A percentile compares a stretch with the other conserved stretches of the same genome.
Conservation (phyloP, 64 coral and sea anemone species). For the Cladopsammia gracilis region DNA sequence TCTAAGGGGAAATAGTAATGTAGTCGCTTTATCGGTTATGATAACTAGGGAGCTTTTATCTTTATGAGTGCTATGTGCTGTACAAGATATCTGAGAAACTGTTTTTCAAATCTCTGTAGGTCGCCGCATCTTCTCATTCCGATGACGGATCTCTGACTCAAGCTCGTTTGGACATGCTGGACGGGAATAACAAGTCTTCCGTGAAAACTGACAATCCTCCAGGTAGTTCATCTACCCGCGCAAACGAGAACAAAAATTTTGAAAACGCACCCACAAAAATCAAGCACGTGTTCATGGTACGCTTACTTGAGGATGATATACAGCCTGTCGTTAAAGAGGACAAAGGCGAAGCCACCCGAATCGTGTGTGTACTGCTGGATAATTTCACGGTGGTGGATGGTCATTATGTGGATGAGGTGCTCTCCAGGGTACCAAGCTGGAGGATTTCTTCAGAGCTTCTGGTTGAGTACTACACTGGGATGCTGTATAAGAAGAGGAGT, state of each 20-base stretch:
- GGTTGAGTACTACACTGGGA: constrained; percentile 71
- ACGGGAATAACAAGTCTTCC: constrained; percentile 40
- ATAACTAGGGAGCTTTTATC: too few relatives aligned
- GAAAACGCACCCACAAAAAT: neutral
- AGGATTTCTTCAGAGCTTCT: constrained; percentile 68
- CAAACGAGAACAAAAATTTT: neutral
- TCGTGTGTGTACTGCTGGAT: constrained; percentile 85
- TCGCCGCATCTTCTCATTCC: neutral
- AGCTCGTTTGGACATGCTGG: neutral
- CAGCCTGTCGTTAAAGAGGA: constrained; percentile 40
- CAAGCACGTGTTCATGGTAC: constrained; percentile 80
- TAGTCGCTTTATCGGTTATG: too few relatives aligned
- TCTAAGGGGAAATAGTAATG: too few relatives aligned
- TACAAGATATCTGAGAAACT: too few relatives aligned
- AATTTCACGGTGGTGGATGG: constrained; percentile 74
- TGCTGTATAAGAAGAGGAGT: constrained; percentile 36
- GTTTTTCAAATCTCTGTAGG: neutral
- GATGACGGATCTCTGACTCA: neutral
- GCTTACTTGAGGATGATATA: constrained; percentile 57
- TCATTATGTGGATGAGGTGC: constrained; percentile 66
- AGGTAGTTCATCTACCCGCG: neutral
- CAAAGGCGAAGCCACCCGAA: neutral
- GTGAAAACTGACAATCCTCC: neutral
- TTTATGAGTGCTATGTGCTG: too few relatives aligned
- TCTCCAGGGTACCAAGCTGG: constrained; percentile 33